Evolutionary conservation across 2,113 vertebrate species (phyloP), one percentile per base, ranked within the genome.

Genomic region (Anguilla japonica): DNA sequence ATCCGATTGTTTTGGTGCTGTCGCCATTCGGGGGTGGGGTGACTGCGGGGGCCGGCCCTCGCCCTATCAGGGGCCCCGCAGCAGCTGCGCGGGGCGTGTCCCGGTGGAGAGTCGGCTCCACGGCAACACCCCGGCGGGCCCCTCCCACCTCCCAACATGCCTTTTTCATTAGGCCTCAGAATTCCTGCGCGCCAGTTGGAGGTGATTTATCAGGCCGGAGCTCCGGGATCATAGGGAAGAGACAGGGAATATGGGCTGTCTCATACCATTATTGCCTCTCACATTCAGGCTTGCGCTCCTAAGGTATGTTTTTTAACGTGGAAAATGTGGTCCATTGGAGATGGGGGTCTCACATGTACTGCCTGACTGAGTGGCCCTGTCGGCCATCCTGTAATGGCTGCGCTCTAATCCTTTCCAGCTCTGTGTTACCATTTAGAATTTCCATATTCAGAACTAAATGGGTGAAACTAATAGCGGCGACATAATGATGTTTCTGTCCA

Each of bases 131-230:
- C 88, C 86, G 88, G 90, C 88, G 89, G 83, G 85, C 89, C 91
- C 90, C 89, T 94, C 91, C 87, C 34, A n/a, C 79, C 67, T 67
- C 34, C 80, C 90, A 92, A 93, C 96, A 97, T 96, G 96, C 96
- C 95, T 97, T 96, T 96, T 96, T 95, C 96, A 97, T 97, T 96
- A 97, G 96, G 95, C 93, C 92, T 94, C 95, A 93, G 95, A 96
- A 96, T 96, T 96, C 94, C 93, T 95, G 91, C 93, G 91, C 94
- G 94, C 91, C 92, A 93, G 94, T 91, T 94, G 92, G 91, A 96
- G 93, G 89, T 97, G 97, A 96, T 97, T 96, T 97, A 97, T 97
- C 95, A 93, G 82, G 91, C 82, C 89, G 85, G 92, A 94, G 94
- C 93, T 93, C 94, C 90, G 89, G 94, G 95, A 95, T 97, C 95